A percentile compares a stretch with the other conserved stretches of the same genome.
phyloP scores from a whole-genome alignment of 1,140 invertebrate genomes.

The Plodia interpunctella region DNA sequence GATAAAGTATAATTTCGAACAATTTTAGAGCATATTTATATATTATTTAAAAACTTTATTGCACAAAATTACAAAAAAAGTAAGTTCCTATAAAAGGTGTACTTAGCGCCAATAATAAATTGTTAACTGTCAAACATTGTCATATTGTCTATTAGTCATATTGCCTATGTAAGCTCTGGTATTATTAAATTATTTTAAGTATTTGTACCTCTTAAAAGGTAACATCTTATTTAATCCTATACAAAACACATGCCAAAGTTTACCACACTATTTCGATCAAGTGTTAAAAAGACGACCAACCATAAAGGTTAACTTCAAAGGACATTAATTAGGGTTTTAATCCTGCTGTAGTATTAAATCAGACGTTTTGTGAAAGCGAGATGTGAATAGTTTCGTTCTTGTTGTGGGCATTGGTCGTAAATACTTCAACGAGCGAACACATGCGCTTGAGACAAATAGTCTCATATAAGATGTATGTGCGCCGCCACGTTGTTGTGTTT shows the following conservation, averaged over 20 bases:
- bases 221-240: too few species aligned
- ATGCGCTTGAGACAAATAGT: conserved; percentile 66
- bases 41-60: too few species aligned
- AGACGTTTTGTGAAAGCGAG: conserved; percentile 42
- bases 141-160: too few species aligned
- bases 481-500: conserved; percentile 23
- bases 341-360: conserved; percentile 50
- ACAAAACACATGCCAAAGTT: neutral
- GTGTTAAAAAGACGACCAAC: neutral
- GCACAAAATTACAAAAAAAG: too few species aligned
- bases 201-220: too few species aligned
- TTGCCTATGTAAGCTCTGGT: too few species aligned
- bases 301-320: conserved; percentile 32
- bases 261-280: neutral
- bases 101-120: too few species aligned
- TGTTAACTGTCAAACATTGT: too few species aligned
- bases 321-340: conserved; percentile 33
- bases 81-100: too few species aligned
- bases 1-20: too few species aligned
- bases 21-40: too few species aligned
- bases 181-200: too few species aligned
- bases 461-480: conserved; percentile 57
- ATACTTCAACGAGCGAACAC: conserved; percentile 64
- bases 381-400: conserved; percentile 49
- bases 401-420: conserved; percentile 71